A percentile compares a stretch with the other conserved stretches of the same genome.
These are phyloP conservation scores for Uria lomvia DNA, from an alignment of 2,113 vertebrate species.

Conservation along the genomic window DNA sequence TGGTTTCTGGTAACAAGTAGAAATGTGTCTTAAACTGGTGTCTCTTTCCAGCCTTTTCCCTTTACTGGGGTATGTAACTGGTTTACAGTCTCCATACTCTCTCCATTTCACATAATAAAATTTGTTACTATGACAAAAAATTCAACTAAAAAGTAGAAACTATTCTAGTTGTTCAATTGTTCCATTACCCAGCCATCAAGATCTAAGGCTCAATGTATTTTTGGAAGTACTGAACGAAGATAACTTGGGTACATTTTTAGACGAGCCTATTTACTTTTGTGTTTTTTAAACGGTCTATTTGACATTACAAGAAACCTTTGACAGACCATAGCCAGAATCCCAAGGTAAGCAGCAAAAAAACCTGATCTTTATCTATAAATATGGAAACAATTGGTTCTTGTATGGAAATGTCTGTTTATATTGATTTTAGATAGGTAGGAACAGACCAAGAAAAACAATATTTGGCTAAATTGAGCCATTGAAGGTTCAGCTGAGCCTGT, in stretches of 20 bases:
- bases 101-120: not conserved
- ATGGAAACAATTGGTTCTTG: not conserved
- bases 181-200: constrained; percentile 12
- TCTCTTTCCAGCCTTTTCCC: not conserved
- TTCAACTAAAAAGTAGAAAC: not conserved
- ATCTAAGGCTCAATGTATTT: constrained; percentile 9
- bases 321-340: not conserved
- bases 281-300: not conserved
- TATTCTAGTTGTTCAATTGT: not conserved
- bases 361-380: not conserved
- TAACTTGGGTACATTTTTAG: constrained; percentile 15
- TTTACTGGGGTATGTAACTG: not conserved
- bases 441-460: not conserved
- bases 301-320: not conserved
- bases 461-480: not conserved
- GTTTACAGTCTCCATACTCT: not conserved
- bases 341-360: constrained; percentile 1
- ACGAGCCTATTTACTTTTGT: not conserved
- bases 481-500: not conserved
- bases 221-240: not conserved
- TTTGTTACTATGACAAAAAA: not conserved
- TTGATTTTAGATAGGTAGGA: not conserved
- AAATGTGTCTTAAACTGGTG: not conserved
- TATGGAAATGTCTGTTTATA: not conserved
- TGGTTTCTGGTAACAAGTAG: not conserved